phyloP scores from a whole-genome alignment of 2,113 vertebrate genomes.

The Rhynchomys soricoides region DNA sequence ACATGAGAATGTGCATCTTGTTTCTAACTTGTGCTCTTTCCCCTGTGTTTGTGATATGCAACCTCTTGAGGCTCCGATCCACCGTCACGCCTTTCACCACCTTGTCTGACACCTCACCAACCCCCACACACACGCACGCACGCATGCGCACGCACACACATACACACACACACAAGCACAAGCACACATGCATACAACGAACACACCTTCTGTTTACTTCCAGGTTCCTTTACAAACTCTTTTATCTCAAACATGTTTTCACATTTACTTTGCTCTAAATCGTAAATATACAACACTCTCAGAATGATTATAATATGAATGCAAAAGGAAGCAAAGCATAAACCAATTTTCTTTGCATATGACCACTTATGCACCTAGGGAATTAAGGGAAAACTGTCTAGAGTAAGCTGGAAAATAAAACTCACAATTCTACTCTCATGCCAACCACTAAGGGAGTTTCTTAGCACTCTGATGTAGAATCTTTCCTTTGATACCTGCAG shows the following conservation, averaged over 20 bases:
- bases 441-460: background rate
- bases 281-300: background rate
- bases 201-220: background rate
- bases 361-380: background rate
- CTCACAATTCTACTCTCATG: background rate
- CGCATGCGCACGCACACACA: no score
- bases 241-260: slow-evolving; percentile 53
- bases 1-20: slow-evolving; percentile 30
- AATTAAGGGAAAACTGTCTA: slow-evolving; percentile 46
- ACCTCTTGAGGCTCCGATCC: background rate
- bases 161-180: background rate
- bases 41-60: background rate
- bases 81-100: background rate
- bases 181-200: background rate
- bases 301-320: background rate
- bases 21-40: slow-evolving; percentile 6
- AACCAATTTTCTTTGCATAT: slow-evolving; percentile 50
- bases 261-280: slow-evolving; percentile 49
- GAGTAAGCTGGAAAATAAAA: slow-evolving; percentile 11
- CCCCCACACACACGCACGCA: background rate
- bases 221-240: slow-evolving; percentile 35
- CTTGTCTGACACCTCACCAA: background rate
- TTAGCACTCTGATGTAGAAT: background rate
- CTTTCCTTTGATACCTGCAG: slow-evolving; percentile 36
- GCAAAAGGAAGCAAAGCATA: slow-evolving; percentile 37